Base-by-base conservation (phyloP, 2,888 invertebrate species). In the Cactoblastis cactorum region DNA sequence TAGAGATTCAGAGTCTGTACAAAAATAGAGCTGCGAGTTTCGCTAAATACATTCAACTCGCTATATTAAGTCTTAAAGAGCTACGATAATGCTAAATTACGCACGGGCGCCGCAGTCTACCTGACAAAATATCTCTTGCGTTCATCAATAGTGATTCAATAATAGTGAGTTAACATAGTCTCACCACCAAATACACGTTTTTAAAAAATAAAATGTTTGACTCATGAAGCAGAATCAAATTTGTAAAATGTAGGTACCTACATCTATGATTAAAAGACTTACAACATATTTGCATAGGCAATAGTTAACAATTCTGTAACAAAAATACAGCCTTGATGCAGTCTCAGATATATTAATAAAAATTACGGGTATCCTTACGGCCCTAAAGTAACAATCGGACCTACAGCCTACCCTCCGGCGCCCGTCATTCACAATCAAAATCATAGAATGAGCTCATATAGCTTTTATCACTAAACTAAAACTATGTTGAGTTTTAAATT, bases 1-100 rank as follows among this genome's bases (percentile, higher is more conserved):
- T 71, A 74, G 74, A 73, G 72, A 74, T 74, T 74, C 74, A 61
- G 67, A 66, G 62, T 73, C 72, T 67, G 74, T 84, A 84, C 71
- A 83, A 84, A 83, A 83, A 84, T 84, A 84, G 77, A 80, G 76
- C 71, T 71, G 69, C 68, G 63, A 67, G 67, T 69, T 67, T 62
- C 64, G 61, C 73, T 75, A 70, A 73, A 73, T 75, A 77, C 69
- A 63, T 65, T 77, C 74, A 71, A 68, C 63, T 67, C 65, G 62
- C 63, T 74, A 78, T 65, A 60, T 67, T 70, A 74, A 69, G 63
- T 73, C 79, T 80, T 79, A 79, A 65, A 68, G 58, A 62, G 59
- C 69, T 74, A 67, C 70, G 69, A 8, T 41, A 41, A 41, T 14
- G 62, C 59, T 69, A 65, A 60, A 61, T 61, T 65, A 71, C 37